Evolutionary conservation across 2,888 invertebrate species (phyloP), one percentile per base, ranked within the genome.

Genomic region (Drosophila buzzatii): DNA sequence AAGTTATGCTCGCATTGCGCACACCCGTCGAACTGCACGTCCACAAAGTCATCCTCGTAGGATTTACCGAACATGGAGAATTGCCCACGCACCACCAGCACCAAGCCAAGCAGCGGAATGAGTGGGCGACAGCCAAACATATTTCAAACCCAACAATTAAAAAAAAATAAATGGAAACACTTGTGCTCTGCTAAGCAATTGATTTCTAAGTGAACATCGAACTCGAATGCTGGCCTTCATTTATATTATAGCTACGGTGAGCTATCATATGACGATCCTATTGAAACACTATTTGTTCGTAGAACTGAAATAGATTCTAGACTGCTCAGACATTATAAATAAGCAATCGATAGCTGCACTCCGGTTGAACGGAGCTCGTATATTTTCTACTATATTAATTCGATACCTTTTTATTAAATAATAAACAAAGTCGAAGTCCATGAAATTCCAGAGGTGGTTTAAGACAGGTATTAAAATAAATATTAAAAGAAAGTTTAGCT

Each of bases 41-140:
- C 64, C 6, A 86, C 84, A 60, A 77, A 76, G 49, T 84, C 86
- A 56, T 86, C 75, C 45, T 73, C 70, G 31, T 44, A n/a, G 16
- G 45, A 18, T 7, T 47, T n/a, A 0, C 47, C 58, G 14, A 72
- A 64, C 4, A 70, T 44, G 6, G 42, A 56, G 0, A 64, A 52
- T 10, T 77, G 67, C 23, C 65, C 80, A 18, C 23, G 61, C 16
- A 61, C 70, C 31, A 27, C 2, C 9, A 69, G 8, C 16, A 61
- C 31, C 31, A 63, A 9, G 14, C 73, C 56, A 5, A 81, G 49
- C 51, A 77, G 2, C 8, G 62, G 44, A 23, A 81, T 37, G 18
- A 72, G 23, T 35, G 57, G 47, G 20, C 47, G 37, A 9, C 42
- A 47, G 8, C 39, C 45, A 23, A 60, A n/a, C 66, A 67, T 64